Conservation (phyloP, 2,797 vertebrate genomes). For the Pempheris klunzingeri region DNA sequence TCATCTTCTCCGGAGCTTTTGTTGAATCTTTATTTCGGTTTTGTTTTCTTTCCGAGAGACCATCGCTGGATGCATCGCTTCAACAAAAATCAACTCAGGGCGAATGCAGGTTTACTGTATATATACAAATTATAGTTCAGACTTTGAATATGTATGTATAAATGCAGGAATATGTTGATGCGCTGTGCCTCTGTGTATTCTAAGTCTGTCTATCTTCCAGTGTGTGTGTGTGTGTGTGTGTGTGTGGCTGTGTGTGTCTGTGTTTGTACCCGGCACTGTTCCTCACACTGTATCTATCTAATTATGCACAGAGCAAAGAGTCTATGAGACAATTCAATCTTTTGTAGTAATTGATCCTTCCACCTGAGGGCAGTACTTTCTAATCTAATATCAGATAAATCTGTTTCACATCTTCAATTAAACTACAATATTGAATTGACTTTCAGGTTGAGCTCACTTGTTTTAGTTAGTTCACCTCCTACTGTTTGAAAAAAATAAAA, state of each 20-base stretch:
- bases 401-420: slow-evolving; percentile 80
- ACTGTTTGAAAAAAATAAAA: slow-evolving; percentile 18
- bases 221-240: slow-evolving; percentile 9
- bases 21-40: not conserved
- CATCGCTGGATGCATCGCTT: not conserved
- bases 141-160: not conserved
- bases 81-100: not conserved
- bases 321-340: slow-evolving; percentile 71
- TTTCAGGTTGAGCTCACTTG: slow-evolving; percentile 52
- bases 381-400: slow-evolving; percentile 85
- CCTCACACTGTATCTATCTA: slow-evolving; percentile 54
- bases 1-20: not conserved
- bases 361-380: slow-evolving; percentile 88
- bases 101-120: not conserved
- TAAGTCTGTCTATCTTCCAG: not conserved
- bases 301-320: slow-evolving; percentile 72
- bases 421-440: slow-evolving; percentile 63
- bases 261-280: slow-evolving; percentile 23
- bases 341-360: slow-evolving; percentile 87
- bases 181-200: not conserved
- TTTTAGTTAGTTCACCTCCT: slow-evolving; percentile 48
- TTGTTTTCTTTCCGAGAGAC: not conserved
- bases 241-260: slow-evolving; percentile 12
- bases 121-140: not conserved
- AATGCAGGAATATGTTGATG: not conserved